Conservation (phyloP, 1,140 invertebrate species). For the Mylabris phalerata region DNA sequence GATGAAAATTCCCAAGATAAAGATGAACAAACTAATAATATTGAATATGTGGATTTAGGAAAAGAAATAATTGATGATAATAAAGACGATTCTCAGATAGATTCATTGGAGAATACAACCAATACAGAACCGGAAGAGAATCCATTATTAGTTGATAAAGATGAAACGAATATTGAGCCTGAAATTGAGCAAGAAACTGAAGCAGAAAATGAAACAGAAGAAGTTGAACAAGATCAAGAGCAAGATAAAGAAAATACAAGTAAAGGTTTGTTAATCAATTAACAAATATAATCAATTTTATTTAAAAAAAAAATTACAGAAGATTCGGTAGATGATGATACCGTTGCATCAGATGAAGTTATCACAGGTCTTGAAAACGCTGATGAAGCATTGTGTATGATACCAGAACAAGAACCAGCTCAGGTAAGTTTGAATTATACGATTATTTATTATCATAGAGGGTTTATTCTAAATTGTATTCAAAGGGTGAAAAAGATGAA, state of each 20-base stretch:
- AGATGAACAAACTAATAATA: conserved; percentile 1
- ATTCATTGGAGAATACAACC: conserved; percentile 11
- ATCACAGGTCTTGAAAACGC: conserved; percentile 40
- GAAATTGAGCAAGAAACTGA: conserved; percentile 21
- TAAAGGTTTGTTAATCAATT: neutral
- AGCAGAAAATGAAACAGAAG: neutral
- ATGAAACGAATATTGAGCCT: neutral
- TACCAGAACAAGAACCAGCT: conserved; percentile 54
- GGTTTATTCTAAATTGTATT: conserved; percentile 23
- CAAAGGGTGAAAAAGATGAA: conserved; percentile 48
- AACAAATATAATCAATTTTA: too few relatives aligned
- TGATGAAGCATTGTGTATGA: conserved; percentile 51
- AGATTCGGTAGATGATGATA: conserved; percentile 19
- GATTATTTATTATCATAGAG: conserved; percentile 19
- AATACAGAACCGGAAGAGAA: conserved; percentile 17
- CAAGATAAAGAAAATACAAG: conserved; percentile 5
- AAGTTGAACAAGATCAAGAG: neutral
- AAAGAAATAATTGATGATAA: conserved; percentile 7
- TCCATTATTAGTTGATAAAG: conserved; percentile 26
- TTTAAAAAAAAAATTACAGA: neutral
- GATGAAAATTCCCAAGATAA: conserved; percentile 3
- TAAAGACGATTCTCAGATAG: conserved; percentile 2
- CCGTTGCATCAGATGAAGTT: conserved; percentile 27
- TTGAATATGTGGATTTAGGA: conserved; percentile 6
- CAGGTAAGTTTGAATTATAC: too few relatives aligned